Evolutionary conservation across 1,140 invertebrate genomes (phyloP).

Genomic region (Ceratina japonica): DNA sequence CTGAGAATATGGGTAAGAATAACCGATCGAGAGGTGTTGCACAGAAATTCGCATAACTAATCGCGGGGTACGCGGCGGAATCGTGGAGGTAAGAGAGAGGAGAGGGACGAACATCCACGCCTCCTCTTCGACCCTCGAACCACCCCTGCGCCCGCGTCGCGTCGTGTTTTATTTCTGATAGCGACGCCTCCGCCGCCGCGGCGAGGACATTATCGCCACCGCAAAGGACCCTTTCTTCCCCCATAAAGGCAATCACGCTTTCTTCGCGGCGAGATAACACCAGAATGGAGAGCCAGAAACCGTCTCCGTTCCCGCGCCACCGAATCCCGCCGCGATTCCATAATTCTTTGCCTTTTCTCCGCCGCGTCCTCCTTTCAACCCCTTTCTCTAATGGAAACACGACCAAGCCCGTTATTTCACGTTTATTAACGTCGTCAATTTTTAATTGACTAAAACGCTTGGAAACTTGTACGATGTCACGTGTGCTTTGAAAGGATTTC

Average conservation of each 20-base stretch:
- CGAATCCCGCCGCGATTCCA: slow-evolving; percentile 44
- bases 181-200: slow-evolving; percentile 69
- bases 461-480: too few species aligned
- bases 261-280: slow-evolving; percentile 76
- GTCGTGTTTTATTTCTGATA: slow-evolving; percentile 78
- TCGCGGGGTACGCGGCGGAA: slow-evolving; percentile 31
- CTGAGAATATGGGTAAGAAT: not conserved
- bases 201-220: slow-evolving; percentile 77
- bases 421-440: too few species aligned
- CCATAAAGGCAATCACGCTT: slow-evolving; percentile 80
- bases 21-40: not conserved
- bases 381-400: not conserved
- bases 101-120: slow-evolving; percentile 29
- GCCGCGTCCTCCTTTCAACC: not conserved
- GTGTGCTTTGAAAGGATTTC: not conserved
- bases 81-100: slow-evolving; percentile 19
- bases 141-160: slow-evolving; percentile 37
- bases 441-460: too few species aligned
- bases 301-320: slow-evolving; percentile 42
- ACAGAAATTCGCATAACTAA: slow-evolving; percentile 46
- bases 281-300: slow-evolving; percentile 71
- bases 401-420: too few species aligned
- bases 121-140: slow-evolving; percentile 34
- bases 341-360: slow-evolving; percentile 24
- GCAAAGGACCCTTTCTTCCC: slow-evolving; percentile 79